phyloP scores from a whole-genome alignment of 2,797 vertebrate species.

The Odontamblyopus lacepedii region DNA sequence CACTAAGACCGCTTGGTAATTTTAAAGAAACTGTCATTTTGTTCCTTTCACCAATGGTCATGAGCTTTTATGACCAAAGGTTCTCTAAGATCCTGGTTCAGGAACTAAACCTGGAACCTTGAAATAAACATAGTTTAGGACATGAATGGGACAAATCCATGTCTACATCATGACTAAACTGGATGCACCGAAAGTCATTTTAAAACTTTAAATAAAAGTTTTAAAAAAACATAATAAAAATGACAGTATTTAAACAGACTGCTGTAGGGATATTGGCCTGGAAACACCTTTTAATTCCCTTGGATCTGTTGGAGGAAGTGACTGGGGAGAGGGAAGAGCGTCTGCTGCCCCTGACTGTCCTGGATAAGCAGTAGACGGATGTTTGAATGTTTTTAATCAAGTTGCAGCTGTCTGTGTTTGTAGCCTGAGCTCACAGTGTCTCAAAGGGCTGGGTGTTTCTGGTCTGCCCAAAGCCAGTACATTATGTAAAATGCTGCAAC shows the following conservation, averaged over 20 bases:
- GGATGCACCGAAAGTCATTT: neutral
- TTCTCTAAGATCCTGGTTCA: no score
- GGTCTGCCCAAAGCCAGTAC: constrained; percentile 3
- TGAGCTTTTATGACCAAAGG: no score
- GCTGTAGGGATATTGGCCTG: neutral
- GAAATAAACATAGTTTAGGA: neutral
- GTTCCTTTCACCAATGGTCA: neutral
- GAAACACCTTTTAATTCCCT: neutral
- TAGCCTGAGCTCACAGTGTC: neutral
- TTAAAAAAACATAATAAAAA: neutral
- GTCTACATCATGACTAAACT: neutral
- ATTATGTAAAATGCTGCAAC: constrained; percentile 10
- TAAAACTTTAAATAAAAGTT: neutral
- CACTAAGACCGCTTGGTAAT: no score
- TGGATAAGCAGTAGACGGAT: constrained; percentile 6
- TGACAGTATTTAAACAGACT: neutral
- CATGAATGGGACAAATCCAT: neutral
- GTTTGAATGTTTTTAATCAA: constrained; percentile 3
- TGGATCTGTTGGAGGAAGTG: neutral
- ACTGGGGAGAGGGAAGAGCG: constrained; percentile 3
- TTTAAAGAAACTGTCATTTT: no score
- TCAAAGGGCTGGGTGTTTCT: constrained; percentile 7
- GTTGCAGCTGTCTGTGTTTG: constrained; percentile 5
- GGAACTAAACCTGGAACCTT: neutral
- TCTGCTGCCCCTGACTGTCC: neutral